These are phyloP conservation scores for Pseudomyrmex dendroicus DNA, from an alignment of 1,140 invertebrate species.

Conservation along the genomic window DNA sequence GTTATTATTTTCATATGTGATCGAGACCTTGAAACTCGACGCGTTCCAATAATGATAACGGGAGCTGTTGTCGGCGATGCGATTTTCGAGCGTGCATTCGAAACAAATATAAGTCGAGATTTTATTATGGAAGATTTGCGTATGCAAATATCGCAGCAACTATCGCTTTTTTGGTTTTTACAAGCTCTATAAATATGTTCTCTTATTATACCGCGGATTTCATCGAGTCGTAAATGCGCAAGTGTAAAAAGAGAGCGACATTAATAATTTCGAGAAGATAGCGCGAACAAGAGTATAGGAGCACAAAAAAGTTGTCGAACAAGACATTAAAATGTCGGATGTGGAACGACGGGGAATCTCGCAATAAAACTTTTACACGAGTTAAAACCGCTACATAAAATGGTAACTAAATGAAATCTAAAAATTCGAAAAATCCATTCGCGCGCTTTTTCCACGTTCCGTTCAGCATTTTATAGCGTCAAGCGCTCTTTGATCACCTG, in stretches of 20 bases:
- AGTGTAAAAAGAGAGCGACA: not conserved
- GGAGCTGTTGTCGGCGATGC: not conserved
- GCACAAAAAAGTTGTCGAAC: constrained; percentile 25
- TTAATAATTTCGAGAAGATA: constrained; percentile 6
- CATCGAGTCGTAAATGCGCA: not conserved
- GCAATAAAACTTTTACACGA: not conserved
- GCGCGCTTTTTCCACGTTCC: not conserved
- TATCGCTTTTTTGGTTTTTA: not conserved
- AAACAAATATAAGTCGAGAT: not conserved
- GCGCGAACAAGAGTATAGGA: not conserved
- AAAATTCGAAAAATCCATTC: not conserved
- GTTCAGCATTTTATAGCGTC: not conserved
- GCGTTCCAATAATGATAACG: not conserved
- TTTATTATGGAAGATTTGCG: not conserved
- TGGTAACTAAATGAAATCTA: not conserved
- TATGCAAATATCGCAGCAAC: not conserved
- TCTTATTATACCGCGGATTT: not conserved
- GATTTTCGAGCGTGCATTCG: not conserved
- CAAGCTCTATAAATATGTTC: constrained; percentile 12
- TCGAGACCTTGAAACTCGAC: constrained; percentile 1
- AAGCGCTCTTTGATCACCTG: constrained; percentile 10
- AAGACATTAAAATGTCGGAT: constrained; percentile 27
- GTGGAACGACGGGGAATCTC: not conserved
- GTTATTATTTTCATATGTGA: constrained; percentile 12
- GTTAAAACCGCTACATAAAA: not conserved